Evolutionary conservation across 1,140 invertebrate genomes (phyloP), one percentile per base, ranked within the genome.

Genomic region (Euura saliciscinereae): DNA sequence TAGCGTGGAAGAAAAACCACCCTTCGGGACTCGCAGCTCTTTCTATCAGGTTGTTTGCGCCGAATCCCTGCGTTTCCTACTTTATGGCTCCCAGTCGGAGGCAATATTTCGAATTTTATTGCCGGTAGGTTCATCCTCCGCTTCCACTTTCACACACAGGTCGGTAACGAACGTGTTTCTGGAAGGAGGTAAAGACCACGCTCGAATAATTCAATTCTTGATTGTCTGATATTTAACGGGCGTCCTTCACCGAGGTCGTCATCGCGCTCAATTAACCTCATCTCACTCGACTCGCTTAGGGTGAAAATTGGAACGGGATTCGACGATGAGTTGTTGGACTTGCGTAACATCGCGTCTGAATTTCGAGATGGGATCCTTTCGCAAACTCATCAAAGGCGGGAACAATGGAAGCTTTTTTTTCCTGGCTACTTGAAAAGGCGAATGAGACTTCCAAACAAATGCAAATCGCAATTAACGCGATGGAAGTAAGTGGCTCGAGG

Each of bases 61-160:
- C 66, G 76, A 79, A 81, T 83, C 82, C 79, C 28, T 28, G 79
- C 78, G 5, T 59, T 83, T 83, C 83, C 82, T 75, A 83, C 82
- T 84, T 85, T 84, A 85, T 80, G 74, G 75, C 77, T 76, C 76
- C 71, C 71, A 75, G 78, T 82, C 75, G 77, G 69, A 76, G 78
- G 73, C 78, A 75, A 80, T 82, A 81, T 79, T 82, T 80, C 74
- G 78, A 77, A 73, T 78, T 84, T 84, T 84, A 82, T 77, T 76
- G 77, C 44, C 72, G 13, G 51, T 59, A 6, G 51, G 13, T 59
- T 59, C 3, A n/a, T n/a, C 8, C 13, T 59, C 13, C 51, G 51
- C 10, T 59, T n/a, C 8, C 13, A 59, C 8, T 59, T 59, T 6
- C 51, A 59, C 51, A 59, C 51, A n/a, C 13, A 59, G 3, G 51